Percentiles rank a stretch among this genome's conserved stretches.
phyloP scores from a whole-genome alignment of 2,888 invertebrate species.

The Ormyrus nitidulus region DNA sequence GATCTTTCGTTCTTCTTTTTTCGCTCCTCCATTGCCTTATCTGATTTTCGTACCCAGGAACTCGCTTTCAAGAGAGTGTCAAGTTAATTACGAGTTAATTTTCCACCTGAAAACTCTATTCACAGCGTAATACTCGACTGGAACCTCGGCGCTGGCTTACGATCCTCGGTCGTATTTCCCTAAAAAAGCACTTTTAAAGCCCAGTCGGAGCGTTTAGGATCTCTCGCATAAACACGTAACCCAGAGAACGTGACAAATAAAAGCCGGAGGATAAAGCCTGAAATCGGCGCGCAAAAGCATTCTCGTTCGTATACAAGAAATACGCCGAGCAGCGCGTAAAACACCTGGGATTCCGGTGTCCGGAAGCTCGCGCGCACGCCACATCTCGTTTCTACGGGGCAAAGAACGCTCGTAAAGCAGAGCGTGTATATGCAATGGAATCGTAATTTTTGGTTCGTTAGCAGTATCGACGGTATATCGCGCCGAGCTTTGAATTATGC shows the following conservation, averaged over 20 bases:
- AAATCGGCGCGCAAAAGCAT: neutral
- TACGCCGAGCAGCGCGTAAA: constrained; percentile 7
- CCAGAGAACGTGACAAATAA: neutral
- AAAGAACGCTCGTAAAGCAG: constrained; percentile 45
- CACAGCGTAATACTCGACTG: neutral
- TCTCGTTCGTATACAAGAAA: neutral
- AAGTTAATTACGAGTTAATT: constrained; percentile 24
- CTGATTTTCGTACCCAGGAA: constrained; percentile 11
- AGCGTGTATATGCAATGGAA: neutral
- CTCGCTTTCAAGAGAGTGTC: constrained; percentile 31
- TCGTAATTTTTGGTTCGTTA: constrained; percentile 53
- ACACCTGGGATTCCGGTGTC: constrained; percentile 40
- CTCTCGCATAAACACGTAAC: neutral
- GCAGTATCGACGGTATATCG: constrained; percentile 36
- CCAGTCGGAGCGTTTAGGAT: neutral
- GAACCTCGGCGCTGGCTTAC: too few species aligned
- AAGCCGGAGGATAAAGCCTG: neutral
- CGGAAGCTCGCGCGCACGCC: constrained; percentile 26
- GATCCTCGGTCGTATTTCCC: neutral
- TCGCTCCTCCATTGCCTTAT: constrained; percentile 22
- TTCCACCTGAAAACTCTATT: neutral
- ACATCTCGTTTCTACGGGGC: constrained; percentile 36
- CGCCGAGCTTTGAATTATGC: constrained; percentile 41
- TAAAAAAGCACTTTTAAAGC: neutral
- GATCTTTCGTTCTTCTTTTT: constrained; percentile 18